Percentiles rank a stretch among this genome's conserved stretches.
These are phyloP conservation scores for Eulacestoma nigropectus DNA, from an alignment of 2,113 vertebrate species.

Conservation along the genomic window DNA sequence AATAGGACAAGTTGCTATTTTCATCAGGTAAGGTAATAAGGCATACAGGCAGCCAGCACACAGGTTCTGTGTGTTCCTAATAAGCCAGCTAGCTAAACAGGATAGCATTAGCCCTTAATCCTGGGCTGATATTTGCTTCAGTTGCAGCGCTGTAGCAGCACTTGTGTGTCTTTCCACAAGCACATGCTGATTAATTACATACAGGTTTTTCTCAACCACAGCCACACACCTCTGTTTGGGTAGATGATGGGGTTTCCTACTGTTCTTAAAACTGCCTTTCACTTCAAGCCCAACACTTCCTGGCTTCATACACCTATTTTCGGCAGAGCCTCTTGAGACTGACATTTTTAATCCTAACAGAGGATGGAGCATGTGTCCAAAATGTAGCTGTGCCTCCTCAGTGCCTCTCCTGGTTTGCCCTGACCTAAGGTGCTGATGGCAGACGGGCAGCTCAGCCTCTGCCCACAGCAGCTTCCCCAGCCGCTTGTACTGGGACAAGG, in stretches of 20 bases:
- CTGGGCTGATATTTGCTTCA: neutral
- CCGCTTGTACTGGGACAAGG: rapidly evolving
- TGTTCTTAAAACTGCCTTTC: neutral
- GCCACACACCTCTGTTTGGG: neutral
- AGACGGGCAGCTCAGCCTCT: neutral
- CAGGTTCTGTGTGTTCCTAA: neutral
- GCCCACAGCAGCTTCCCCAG: neutral
- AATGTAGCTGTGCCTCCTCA: neutral
- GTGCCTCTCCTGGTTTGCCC: no score
- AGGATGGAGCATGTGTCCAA: rapidly evolving
- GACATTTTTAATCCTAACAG: neutral
- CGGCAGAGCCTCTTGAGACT: neutral
- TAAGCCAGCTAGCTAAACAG: neutral
- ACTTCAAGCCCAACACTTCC: neutral
- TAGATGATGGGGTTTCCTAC: neutral
- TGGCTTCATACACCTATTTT: neutral
- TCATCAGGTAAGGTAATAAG: neutral
- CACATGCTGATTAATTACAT: neutral
- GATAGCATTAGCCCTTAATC: neutral
- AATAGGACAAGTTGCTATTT: conserved; percentile 2
- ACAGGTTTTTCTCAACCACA: neutral
- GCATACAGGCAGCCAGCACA: rapidly evolving
- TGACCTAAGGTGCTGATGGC: neutral
- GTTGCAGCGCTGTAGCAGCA: neutral
- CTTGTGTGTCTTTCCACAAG: neutral